Percentiles rank a stretch among this genome's conserved stretches.
Conservation (phyloP, 2,113 vertebrate species). For the Grammomys surdaster region DNA sequence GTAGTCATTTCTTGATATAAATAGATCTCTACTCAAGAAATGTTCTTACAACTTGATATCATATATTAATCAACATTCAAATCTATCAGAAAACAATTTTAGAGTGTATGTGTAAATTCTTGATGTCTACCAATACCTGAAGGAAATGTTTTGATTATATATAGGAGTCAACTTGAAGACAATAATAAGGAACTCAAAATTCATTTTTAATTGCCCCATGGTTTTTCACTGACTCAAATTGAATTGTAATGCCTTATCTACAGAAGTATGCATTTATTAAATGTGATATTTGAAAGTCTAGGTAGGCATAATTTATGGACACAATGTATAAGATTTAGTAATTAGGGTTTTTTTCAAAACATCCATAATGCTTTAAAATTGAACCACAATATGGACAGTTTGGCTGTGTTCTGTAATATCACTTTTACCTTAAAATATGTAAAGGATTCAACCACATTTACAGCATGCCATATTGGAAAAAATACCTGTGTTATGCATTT, state of each 20-base stretch:
- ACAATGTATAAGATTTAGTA: background rate
- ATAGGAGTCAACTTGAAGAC: background rate
- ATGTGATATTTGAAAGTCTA: background rate
- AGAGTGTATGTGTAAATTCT: background rate
- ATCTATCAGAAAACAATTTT: background rate
- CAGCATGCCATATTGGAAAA: background rate
- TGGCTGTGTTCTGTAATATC: background rate
- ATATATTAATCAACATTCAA: background rate
- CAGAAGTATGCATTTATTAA: background rate
- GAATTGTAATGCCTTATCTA: background rate
- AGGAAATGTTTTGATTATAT: constrained; percentile 5
- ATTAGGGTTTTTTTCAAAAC: background rate
- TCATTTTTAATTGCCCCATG: background rate
- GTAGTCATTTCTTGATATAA: background rate
- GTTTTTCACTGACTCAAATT: background rate
- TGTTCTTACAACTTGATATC: background rate
- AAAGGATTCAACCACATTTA: background rate
- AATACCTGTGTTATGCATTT: background rate
- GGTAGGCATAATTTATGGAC: background rate
- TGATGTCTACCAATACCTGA: background rate
- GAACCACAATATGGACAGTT: background rate
- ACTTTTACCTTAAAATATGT: background rate
- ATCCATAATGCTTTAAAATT: background rate
- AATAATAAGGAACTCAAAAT: background rate
- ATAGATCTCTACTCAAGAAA: background rate